These are phyloP conservation scores for Axis porcinus DNA, from an alignment of 2,113 vertebrate species.

Conservation along the genomic window DNA sequence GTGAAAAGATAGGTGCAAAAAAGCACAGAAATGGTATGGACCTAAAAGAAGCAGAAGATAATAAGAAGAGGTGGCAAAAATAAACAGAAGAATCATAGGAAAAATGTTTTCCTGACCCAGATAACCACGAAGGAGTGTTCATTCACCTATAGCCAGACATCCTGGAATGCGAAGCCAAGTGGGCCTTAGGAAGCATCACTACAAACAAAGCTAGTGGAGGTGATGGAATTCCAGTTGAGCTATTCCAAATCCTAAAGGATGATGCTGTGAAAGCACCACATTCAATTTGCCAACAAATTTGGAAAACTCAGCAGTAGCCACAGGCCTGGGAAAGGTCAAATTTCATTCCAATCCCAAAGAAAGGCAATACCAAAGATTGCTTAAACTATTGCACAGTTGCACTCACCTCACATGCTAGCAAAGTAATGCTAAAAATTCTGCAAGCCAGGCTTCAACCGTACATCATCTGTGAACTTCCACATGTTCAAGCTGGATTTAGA, in stretches of 20 bases:
- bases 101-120: neutral
- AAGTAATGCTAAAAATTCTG: neutral
- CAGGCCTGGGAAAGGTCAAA: neutral
- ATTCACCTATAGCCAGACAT: neutral
- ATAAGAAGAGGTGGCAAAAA: neutral
- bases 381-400: neutral
- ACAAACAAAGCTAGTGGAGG: neutral
- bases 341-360: neutral
- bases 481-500: neutral
- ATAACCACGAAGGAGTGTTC: neutral
- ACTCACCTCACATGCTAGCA: neutral
- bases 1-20: neutral
- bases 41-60: neutral
- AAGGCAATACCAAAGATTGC: neutral
- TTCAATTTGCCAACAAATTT: neutral
- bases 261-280: neutral
- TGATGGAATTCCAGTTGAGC: neutral
- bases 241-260: neutral
- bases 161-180: neutral
- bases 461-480: neutral
- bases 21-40: neutral
- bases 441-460: neutral
- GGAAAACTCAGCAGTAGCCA: neutral
- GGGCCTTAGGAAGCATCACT: neutral
- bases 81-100: neutral